Evolutionary conservation across 1,140 invertebrate genomes (phyloP), one percentile per base, ranked within the genome.

Genomic region (Colletes gigas): DNA sequence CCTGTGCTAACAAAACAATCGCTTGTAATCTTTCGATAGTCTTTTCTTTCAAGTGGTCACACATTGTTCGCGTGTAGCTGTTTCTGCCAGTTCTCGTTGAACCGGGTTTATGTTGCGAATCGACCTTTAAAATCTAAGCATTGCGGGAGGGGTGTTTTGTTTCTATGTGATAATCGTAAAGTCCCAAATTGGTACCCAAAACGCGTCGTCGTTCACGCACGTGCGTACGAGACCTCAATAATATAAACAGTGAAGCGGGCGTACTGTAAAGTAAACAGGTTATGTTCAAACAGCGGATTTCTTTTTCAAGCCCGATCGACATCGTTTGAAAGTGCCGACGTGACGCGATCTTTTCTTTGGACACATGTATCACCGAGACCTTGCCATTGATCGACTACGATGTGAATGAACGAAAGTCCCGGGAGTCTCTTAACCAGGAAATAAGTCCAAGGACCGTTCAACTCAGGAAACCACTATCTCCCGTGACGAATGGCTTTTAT

Each of bases 21-120:
- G 90, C 81, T 44, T 86, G 74, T 39, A 93, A 80, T 87, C 92
- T 90, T 74, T 92, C 91, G 14, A 90, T 67, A 76, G 83, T 93
- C 39, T 90, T 89, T 14, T 91, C 88, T 19, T 85, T 87, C 68
- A 92, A 69, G 72, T 83, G 39, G 0, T 92, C 88, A n/a, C n/a
- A n/a, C n/a, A n/a, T n/a, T n/a, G n/a, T n/a, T n/a, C n/a, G n/a
- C n/a, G n/a, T n/a, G n/a, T n/a, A n/a, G n/a, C n/a, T n/a, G n/a
- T n/a, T n/a, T n/a, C n/a, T n/a, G n/a, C n/a, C n/a, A n/a, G n/a
- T n/a, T n/a, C n/a, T n/a, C n/a, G n/a, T n/a, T n/a, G n/a, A n/a
- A n/a, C n/a, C n/a, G n/a, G n/a, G n/a, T n/a, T n/a, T n/a, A n/a
- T n/a, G n/a, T n/a, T n/a, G n/a, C n/a, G n/a, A n/a, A n/a, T n/a